A percentile compares a stretch with the other conserved stretches of the same genome.
Conservation (phyloP, 2,888 invertebrate species). For the Drosophila prostipennis region DNA sequence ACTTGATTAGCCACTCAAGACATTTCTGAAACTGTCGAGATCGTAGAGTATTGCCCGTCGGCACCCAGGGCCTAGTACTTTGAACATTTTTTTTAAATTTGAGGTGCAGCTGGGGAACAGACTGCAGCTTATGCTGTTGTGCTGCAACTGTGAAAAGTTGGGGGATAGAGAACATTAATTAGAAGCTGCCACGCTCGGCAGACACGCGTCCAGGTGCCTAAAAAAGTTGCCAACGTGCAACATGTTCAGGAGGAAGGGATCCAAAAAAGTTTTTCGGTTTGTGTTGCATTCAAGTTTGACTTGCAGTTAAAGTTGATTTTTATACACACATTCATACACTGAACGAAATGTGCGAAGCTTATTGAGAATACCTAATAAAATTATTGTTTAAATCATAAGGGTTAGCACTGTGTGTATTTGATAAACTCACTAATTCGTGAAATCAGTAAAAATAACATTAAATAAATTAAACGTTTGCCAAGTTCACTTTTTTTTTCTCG, state of each 20-base stretch:
- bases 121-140: constrained; percentile 7
- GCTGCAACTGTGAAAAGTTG: constrained; percentile 50
- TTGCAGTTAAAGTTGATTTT: constrained; percentile 51
- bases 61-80: background rate
- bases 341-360: background rate
- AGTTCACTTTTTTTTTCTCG: too few species aligned
- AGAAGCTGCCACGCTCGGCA: constrained; percentile 76
- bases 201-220: constrained; percentile 54
- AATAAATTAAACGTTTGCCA: too few species aligned
- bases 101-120: constrained; percentile 9
- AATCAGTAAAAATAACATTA: too few species aligned
- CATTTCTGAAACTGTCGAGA: background rate
- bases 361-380: background rate
- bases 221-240: constrained; percentile 64
- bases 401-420: too few species aligned
- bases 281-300: constrained; percentile 66
- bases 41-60: background rate
- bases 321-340: constrained; percentile 12
- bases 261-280: constrained; percentile 53
- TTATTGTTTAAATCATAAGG: too few species aligned
- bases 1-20: background rate
- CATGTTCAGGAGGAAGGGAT: constrained; percentile 47
- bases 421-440: too few species aligned
- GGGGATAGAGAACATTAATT: constrained; percentile 68
- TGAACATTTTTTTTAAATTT: constrained; percentile 5